Conservation (phyloP, 2,797 vertebrate genomes). For the Hybognathus amarus region DNA sequence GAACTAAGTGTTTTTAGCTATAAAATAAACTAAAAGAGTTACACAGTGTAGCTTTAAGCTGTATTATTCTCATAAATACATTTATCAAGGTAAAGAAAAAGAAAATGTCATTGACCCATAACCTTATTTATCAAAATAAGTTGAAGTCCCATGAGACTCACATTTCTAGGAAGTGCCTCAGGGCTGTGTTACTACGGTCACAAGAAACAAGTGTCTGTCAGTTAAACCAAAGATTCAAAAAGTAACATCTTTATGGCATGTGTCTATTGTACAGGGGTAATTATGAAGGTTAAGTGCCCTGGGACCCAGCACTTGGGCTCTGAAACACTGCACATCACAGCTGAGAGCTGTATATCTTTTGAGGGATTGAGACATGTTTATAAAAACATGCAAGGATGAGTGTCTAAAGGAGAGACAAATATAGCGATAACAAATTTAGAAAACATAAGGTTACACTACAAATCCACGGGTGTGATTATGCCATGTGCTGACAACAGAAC, state of each 20-base stretch:
- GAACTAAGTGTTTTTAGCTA: no score
- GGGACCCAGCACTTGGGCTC: constrained; percentile 62
- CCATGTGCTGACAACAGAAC: constrained; percentile 13
- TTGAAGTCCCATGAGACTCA: neutral
- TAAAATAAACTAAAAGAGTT: no score
- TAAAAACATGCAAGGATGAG: neutral
- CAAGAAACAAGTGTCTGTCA: constrained; percentile 9
- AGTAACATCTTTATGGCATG: constrained; percentile 53
- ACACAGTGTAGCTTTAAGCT: no score
- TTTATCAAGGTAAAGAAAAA: no score
- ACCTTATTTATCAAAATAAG: neutral
- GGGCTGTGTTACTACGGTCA: neutral
- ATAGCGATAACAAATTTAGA: constrained; percentile 22
- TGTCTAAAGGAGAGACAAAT: constrained; percentile 13
- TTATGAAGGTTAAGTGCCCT: constrained; percentile 71
- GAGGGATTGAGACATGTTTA: neutral
- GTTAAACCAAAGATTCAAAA: constrained; percentile 54
- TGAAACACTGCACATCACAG: constrained; percentile 57
- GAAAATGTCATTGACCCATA: neutral
- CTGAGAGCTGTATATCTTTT: constrained; percentile 45
- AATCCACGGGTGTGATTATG: constrained; percentile 14
- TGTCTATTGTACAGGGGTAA: constrained; percentile 35
- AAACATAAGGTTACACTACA: neutral
- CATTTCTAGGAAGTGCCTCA: constrained; percentile 8
- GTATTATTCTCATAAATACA: no score